A percentile compares a stretch with the other conserved stretches of the same genome.
Evolutionary conservation across 1,140 invertebrate species (phyloP).

Genomic region (Drosophila athabasca): DNA sequence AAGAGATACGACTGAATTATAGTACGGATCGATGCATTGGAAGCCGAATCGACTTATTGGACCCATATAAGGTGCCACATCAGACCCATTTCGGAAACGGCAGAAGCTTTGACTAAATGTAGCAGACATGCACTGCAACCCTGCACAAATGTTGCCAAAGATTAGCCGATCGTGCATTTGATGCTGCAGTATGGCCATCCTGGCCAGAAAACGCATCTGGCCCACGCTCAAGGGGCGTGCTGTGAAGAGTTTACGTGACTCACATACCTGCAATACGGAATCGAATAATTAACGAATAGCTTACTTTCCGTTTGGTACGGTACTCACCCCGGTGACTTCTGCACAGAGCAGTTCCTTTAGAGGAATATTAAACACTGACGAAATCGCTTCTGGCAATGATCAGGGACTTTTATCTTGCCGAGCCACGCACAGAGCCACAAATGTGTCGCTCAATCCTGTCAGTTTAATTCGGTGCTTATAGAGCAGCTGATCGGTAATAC

Average conservation of each 20-base stretch:
- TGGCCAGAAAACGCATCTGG: constrained; percentile 50
- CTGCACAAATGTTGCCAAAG: constrained; percentile 29
- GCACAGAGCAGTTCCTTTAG: constrained; percentile 35
- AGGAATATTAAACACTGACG: constrained; percentile 27
- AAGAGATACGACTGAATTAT: not conserved
- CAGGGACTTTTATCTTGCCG: constrained; percentile 16
- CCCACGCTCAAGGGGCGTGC: constrained; percentile 32
- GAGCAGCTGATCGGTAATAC: constrained; percentile 41
- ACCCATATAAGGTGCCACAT: constrained; percentile 44
- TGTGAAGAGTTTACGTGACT: constrained; percentile 37
- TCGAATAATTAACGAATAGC: not conserved
- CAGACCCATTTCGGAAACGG: not conserved
- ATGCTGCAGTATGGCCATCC: constrained; percentile 46
- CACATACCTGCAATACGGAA: constrained; percentile 9
- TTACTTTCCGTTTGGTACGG: not conserved
- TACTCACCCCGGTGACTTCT: constrained; percentile 32
- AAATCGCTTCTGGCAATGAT: constrained; percentile 47
- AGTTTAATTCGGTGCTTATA: constrained; percentile 35
- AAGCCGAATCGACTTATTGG: constrained; percentile 48
- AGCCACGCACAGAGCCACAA: constrained; percentile 46
- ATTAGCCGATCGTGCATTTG: constrained; percentile 44
- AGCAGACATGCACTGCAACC: constrained; percentile 34
- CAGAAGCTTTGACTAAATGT: constrained; percentile 41
- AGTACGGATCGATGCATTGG: constrained; percentile 33
- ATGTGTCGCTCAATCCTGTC: constrained; percentile 51